Conservation (phyloP, 2,888 invertebrate species). For the Tenthredo amoena region DNA sequence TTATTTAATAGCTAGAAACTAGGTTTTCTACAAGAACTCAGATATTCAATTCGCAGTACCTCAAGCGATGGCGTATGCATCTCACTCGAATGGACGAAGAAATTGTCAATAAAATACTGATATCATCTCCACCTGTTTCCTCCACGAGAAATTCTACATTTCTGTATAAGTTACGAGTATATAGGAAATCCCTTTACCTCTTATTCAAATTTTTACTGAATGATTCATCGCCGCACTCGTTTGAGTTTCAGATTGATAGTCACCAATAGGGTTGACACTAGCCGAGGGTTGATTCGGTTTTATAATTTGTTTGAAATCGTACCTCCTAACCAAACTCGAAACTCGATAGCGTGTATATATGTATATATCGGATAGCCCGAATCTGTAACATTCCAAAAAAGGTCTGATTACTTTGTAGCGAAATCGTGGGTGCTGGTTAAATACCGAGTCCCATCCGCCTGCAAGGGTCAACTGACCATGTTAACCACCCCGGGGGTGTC, state of each 20-base stretch:
- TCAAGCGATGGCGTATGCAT: neutral
- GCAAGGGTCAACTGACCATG: constrained; percentile 15
- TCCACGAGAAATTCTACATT: neutral
- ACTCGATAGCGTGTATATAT: neutral
- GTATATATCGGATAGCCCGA: neutral
- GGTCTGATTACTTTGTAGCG: constrained; percentile 24
- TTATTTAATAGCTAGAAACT: neutral
- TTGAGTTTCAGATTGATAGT: neutral
- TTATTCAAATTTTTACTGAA: neutral
- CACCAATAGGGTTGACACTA: neutral
- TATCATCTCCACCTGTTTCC: neutral
- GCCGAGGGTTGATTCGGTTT: neutral
- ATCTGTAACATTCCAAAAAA: neutral
- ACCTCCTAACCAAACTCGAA: neutral
- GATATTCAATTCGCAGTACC: neutral
- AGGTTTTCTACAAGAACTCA: neutral
- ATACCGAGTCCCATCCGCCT: constrained; percentile 23
- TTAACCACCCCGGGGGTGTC: neutral
- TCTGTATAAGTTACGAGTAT: neutral
- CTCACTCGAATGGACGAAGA: neutral
- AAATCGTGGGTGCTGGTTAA: constrained; percentile 26
- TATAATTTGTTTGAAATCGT: neutral
- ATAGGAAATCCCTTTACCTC: neutral
- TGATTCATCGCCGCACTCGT: neutral
- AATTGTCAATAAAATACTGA: constrained; percentile 18